Conservation (phyloP, 2,888 invertebrate species). For the Drosophila prolongata region DNA sequence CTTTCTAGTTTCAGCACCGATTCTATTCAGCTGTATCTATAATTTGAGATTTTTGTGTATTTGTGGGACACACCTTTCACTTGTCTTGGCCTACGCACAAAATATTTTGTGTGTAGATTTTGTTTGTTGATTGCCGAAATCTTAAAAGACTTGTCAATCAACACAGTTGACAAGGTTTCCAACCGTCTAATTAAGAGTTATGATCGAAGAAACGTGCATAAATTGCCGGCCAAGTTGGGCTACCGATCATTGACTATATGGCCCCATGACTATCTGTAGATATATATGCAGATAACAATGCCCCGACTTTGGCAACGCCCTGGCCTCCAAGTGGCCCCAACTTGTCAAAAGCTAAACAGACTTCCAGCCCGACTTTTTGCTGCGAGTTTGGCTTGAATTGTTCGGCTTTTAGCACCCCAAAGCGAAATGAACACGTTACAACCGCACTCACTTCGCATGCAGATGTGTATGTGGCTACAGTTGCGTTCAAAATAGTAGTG, state of each 20-base stretch:
- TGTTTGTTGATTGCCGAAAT: conserved; percentile 61
- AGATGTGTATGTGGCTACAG: conserved; percentile 23
- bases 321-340: conserved; percentile 63
- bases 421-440: conserved; percentile 77
- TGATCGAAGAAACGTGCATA: conserved; percentile 73
- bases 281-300: conserved; percentile 26
- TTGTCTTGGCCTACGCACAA: conserved; percentile 64
- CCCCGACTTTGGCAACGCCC: conserved; percentile 55
- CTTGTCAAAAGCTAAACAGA: conserved; percentile 74
- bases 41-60: conserved; percentile 25
- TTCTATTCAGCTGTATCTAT: conserved; percentile 14
- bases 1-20: conserved; percentile 30
- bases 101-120: conserved; percentile 36
- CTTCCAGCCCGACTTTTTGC: conserved; percentile 16
- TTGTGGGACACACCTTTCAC: conserved; percentile 67
- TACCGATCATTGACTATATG: conserved; percentile 51
- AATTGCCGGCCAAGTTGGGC: conserved; percentile 59
- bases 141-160: conserved; percentile 79
- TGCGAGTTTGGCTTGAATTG: conserved; percentile 46
- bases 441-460: conserved; percentile 20
- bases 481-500: neutral
- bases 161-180: conserved; percentile 76
- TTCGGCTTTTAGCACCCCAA: conserved; percentile 70
- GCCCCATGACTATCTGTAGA: conserved; percentile 37
- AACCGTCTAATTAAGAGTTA: conserved; percentile 77